Base-by-base conservation (phyloP, 1,140 invertebrate species). In the Scaptomyza hsui region DNA sequence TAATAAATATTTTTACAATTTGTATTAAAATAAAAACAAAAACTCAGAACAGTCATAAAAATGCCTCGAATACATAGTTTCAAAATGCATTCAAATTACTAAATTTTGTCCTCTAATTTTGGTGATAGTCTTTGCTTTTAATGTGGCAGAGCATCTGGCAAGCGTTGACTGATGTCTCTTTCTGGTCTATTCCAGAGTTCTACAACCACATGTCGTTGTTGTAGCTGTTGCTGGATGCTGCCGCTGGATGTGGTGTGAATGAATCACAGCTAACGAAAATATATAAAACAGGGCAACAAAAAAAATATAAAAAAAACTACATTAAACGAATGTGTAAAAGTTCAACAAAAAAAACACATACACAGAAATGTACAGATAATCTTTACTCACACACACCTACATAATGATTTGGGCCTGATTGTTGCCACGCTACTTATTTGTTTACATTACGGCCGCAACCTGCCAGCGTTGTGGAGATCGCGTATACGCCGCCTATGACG, bases 401-500 rank as follows among this genome's bases (percentile, higher is more conserved):
- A 18, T 45, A 21, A 0, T 12, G 18, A 35, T 21, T 53, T 52
- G 19, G 48, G 57, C 56, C 19, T 18, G 52, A 16, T n/a, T 26
- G 39, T 59, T 67, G 62, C 63, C 69, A 59, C 63, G 64, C 56
- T 71, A 78, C 60, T 78, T 83, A 75, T 82, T 82, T 82, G 78
- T 82, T 82, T 82, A 82, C 63, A 76, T 59, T 72, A 0, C 13
- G 7, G 16, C 45, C 21, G 37, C 26, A 37, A 13, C 35, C 7
- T 56, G 37, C 7, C 15, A 15, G 26, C 16, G 9, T n/a, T n/a
- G 35, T 37, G n/a, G 2, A 52, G 26, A 72, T 72, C 69, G 47
- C 39, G 59, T 19, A 69, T 69, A 69, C 47, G 47, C 62, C 62
- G 29, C 32, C 29, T 65, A 53, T 67, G 69, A 48, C 39, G 60